Percentiles rank a stretch among this genome's conserved stretches.
These are phyloP conservation scores for Temnothorax rugatulus DNA, from an alignment of 2,888 invertebrate genomes.

Conservation along the genomic window DNA sequence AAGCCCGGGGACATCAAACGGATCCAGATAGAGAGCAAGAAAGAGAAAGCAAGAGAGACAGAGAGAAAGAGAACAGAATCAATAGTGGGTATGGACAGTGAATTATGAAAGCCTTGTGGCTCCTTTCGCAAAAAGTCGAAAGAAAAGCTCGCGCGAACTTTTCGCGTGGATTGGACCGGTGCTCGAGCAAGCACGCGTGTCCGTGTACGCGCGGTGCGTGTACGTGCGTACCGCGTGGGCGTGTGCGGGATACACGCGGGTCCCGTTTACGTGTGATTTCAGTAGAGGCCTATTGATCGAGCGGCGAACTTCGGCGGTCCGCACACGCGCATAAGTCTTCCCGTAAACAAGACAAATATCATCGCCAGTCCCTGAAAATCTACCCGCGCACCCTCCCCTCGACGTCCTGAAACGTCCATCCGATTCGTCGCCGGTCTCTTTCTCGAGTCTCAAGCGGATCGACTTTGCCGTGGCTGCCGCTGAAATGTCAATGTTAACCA, in stretches of 20 bases:
- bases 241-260: conserved; percentile 66
- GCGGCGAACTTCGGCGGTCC: conserved; percentile 79
- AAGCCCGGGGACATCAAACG: conserved; percentile 37
- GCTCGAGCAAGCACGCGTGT: conserved; percentile 31
- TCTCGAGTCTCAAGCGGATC: conserved; percentile 8
- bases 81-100: conserved; percentile 61
- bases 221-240: conserved; percentile 64
- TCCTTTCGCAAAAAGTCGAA: conserved; percentile 64
- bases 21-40: background rate
- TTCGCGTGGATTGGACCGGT: conserved; percentile 59
- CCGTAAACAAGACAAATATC: conserved; percentile 86
- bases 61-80: conserved; percentile 51
- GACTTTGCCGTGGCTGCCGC: conserved; percentile 11
- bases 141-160: conserved; percentile 73
- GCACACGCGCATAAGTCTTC: conserved; percentile 86
- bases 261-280: conserved; percentile 79
- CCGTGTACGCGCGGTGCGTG: conserved; percentile 49
- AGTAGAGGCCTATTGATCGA: conserved; percentile 85
- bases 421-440: conserved; percentile 59
- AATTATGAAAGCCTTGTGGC: conserved; percentile 69
- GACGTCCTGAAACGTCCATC: conserved; percentile 53
- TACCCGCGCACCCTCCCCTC: conserved; percentile 75
- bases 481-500: conserved; percentile 27
- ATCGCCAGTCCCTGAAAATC: conserved; percentile 84
- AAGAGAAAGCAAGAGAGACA: background rate